These are phyloP conservation scores for Scaptomyza pallida DNA, from an alignment of 1,140 invertebrate species.

Conservation along the genomic window DNA sequence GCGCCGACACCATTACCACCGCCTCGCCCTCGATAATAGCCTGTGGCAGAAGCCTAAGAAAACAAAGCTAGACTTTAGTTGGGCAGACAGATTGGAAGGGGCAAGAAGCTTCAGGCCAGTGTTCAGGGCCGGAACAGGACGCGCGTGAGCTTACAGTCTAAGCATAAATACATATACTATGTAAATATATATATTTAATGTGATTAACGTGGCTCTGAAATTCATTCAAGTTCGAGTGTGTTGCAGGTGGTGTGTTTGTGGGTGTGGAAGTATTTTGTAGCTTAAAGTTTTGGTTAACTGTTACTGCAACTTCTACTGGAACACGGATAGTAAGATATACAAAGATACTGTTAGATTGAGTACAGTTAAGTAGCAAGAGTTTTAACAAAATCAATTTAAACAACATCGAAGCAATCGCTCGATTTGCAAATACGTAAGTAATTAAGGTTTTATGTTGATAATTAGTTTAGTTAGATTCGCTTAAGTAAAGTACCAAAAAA, in stretches of 20 bases:
- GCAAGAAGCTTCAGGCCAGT: background rate
- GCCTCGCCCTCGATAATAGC: slow-evolving; percentile 78
- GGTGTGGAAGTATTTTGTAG: slow-evolving; percentile 2
- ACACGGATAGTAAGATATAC: slow-evolving; percentile 42
- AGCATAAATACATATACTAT: slow-evolving; percentile 24
- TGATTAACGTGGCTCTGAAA: slow-evolving; percentile 41
- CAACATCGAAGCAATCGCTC: slow-evolving; percentile 19
- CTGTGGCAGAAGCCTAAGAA: slow-evolving; percentile 63
- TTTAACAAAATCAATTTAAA: slow-evolving; percentile 1
- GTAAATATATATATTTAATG: slow-evolving; percentile 1
- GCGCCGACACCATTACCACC: slow-evolving; percentile 84
- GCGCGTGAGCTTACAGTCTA: slow-evolving; percentile 51
- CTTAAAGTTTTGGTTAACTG: slow-evolving; percentile 41
- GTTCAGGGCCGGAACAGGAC: background rate
- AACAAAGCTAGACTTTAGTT: slow-evolving; percentile 14
- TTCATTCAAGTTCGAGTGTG: slow-evolving; percentile 43
- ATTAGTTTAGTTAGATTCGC: slow-evolving; percentile 40
- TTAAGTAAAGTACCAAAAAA: slow-evolving; percentile 52
- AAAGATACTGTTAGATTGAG: slow-evolving; percentile 25
- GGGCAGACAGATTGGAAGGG: too few relatives aligned
- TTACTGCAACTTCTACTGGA: slow-evolving; percentile 74
- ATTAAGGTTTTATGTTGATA: slow-evolving; percentile 2
- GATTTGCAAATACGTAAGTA: slow-evolving; percentile 2
- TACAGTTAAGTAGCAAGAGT: slow-evolving; percentile 19
- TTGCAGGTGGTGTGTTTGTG: slow-evolving; percentile 34